Base-by-base conservation (phyloP, 2,888 invertebrate species). In the Mythimna ferrago region DNA sequence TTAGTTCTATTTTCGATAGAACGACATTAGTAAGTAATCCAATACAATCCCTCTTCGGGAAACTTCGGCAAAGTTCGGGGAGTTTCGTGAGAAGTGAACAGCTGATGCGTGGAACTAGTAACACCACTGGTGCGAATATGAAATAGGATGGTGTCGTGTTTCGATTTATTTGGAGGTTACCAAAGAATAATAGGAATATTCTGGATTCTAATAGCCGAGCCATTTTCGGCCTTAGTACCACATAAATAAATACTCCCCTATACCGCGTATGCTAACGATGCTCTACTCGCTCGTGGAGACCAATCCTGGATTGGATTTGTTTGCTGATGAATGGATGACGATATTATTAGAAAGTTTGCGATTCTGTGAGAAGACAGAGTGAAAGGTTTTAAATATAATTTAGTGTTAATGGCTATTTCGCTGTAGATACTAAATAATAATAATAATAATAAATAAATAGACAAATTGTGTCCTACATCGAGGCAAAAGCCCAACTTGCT, bases 41-140 rank as follows among this genome's bases (percentile, higher is more conserved):
- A 21, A 70, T 54, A 66, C 53, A 44, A 56, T 66, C 64, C 66
- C 69, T 61, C 57, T 51, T 73, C 60, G 64, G 19, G 32, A 73
- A 67, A 82, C 54, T 54, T 73, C 60, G 64, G 14, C n/a, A 69
- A 67, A 82, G 53, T 82, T 82, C 26, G 57, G 9, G 10, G 70
- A 82, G 57, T 70, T 73, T 21, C 83, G 57, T 80, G 79, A 19
- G 79, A 81, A 73, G 32, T 35, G 26, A 54, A 41, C 79, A 73
- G 79, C 83, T 80, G 80, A 78, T 51, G 26, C 48, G 21, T 16
- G 4, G 21, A 60, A 64, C 53, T 66, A 48, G 54, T 53, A 19
- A 48, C 26, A 26, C 16, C 26, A 26, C 16, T 53, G 32, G 68
- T 32, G 64, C 2, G 54, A 68, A 75, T 51, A 63, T 66, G 57